phyloP scores from a whole-genome alignment of 92 coral and sea anemone species.

The Paragorgia papillata region DNA sequence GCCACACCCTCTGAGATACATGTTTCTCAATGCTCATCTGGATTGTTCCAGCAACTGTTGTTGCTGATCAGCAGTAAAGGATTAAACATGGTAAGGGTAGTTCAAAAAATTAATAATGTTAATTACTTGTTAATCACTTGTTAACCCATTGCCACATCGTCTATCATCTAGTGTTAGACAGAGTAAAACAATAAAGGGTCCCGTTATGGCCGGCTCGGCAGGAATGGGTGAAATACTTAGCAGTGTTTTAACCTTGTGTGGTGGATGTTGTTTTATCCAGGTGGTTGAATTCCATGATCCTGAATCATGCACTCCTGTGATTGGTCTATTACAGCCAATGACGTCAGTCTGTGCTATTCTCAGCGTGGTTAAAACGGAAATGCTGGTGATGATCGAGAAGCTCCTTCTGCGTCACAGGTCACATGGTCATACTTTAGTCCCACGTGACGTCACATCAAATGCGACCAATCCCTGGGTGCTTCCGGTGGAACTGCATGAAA shows the following conservation, averaged over 20 bases:
- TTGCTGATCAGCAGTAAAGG: conserved; percentile 63
- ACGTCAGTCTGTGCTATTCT: conserved; percentile 81
- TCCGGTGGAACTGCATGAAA: conserved; percentile 28
- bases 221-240: too few species aligned
- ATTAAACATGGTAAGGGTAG: conserved; percentile 71
- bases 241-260: too few species aligned
- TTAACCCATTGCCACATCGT: neutral
- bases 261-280: too few species aligned
- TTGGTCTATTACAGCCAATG: conserved; percentile 79
- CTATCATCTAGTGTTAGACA: too few species aligned
- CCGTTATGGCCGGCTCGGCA: too few species aligned
- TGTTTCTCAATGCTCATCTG: conserved; percentile 49
- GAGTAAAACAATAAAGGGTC: too few species aligned
- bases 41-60: conserved; percentile 79
- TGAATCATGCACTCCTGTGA: conserved; percentile 64
- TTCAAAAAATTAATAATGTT: neutral
- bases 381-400: conserved; percentile 75
- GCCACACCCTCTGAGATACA: neutral
- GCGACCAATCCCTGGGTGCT: neutral
- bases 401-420: conserved; percentile 67
- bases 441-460: conserved; percentile 21
- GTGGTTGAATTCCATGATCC: conserved; percentile 79
- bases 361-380: conserved; percentile 62
- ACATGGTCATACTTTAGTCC: conserved; percentile 23
- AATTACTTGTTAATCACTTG: neutral